A percentile compares a stretch with the other conserved stretches of the same genome.
Evolutionary conservation across 2,113 vertebrate species (phyloP).

Genomic region (Oreotragus oreotragus): DNA sequence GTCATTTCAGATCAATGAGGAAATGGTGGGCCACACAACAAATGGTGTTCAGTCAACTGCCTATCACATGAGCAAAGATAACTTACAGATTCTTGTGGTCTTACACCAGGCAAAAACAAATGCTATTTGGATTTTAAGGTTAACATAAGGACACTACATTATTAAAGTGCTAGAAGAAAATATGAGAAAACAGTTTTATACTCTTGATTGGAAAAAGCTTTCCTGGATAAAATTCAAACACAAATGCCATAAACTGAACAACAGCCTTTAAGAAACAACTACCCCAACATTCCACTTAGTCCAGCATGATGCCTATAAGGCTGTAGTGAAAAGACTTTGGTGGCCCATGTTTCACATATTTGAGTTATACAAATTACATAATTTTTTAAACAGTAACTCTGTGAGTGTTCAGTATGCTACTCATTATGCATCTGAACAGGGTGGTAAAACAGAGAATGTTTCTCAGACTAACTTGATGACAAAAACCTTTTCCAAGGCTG

Average conservation of each 20-base stretch:
- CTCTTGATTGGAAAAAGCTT: neutral
- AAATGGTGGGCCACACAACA: neutral
- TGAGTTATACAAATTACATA: neutral
- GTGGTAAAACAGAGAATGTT: fast-evolving
- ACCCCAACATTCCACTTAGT: neutral
- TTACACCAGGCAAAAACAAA: neutral
- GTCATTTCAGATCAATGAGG: neutral
- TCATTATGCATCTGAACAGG: neutral
- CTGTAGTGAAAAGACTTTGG: neutral
- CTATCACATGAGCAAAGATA: neutral
- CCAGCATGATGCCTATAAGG: neutral
- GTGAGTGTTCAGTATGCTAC: neutral
- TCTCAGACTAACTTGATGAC: neutral
- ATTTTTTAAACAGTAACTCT: neutral
- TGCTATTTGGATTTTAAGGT: neutral
- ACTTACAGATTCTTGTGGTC: neutral
- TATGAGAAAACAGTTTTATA: neutral
- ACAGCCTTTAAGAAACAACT: neutral
- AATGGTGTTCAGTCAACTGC: neutral
- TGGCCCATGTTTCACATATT: neutral
- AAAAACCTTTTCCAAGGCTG: neutral
- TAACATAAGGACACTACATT: neutral
- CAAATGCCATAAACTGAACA: neutral
- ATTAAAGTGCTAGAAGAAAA: constrained; percentile 17
- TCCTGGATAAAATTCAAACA: constrained; percentile 1